These are phyloP conservation scores for Euwallacea fornicatus DNA, from an alignment of 1,140 invertebrate species.

Conservation along the genomic window DNA sequence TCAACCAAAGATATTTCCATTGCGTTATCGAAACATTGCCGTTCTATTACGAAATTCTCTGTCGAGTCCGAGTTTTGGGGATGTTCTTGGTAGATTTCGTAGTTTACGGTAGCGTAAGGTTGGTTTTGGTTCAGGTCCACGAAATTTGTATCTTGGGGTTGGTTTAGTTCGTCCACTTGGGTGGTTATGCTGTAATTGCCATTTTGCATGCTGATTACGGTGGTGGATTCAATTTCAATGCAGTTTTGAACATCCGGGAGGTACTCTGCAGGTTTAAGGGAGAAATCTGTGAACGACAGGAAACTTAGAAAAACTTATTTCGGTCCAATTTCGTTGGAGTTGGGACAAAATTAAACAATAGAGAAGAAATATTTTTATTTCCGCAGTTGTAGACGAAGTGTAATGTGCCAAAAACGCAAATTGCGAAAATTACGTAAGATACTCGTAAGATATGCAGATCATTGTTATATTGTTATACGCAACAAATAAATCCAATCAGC, in stretches of 20 bases:
- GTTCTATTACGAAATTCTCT: slow-evolving; percentile 29
- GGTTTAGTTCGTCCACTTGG: neutral
- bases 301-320: too few species aligned
- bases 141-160: slow-evolving; percentile 27
- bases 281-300: slow-evolving; percentile 17
- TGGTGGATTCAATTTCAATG: slow-evolving; percentile 46
- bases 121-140: slow-evolving; percentile 41
- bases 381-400: too few species aligned
- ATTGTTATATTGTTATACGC: too few species aligned
- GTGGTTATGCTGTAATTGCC: slow-evolving; percentile 19
- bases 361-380: too few species aligned
- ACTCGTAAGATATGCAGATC: too few species aligned
- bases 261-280: slow-evolving; percentile 38
- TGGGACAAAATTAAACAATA: too few species aligned
- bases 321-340: too few species aligned
- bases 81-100: slow-evolving; percentile 35
- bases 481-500: too few species aligned
- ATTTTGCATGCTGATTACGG: slow-evolving; percentile 46
- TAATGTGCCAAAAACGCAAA: too few species aligned
- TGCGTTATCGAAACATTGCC: slow-evolving; percentile 14
- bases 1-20: slow-evolving; percentile 19
- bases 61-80: slow-evolving; percentile 3
- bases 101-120: slow-evolving; percentile 40
- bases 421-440: too few species aligned
- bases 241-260: slow-evolving; percentile 46